These are phyloP conservation scores for Phrixothrix hirtus DNA, from an alignment of 2,888 invertebrate genomes.

Conservation along the genomic window DNA sequence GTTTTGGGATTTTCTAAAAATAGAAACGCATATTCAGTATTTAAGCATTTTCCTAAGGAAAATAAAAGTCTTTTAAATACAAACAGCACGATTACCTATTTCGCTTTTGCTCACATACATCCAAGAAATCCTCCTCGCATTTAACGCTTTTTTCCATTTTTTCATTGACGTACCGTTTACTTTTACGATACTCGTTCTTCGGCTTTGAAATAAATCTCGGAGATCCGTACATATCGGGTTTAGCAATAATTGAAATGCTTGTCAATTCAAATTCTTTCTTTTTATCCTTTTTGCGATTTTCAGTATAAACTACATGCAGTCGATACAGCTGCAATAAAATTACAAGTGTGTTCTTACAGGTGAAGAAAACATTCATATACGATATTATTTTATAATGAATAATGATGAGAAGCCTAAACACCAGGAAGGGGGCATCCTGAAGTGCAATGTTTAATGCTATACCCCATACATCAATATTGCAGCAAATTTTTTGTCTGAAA, in stretches of 20 bases:
- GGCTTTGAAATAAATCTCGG: slow-evolving; percentile 23
- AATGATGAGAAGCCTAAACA: slow-evolving; percentile 83
- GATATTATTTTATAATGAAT: slow-evolving; percentile 86
- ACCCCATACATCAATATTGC: slow-evolving; percentile 86
- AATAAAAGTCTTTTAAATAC: too few species aligned
- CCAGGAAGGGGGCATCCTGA: slow-evolving; percentile 86
- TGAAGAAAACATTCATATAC: slow-evolving; percentile 96
- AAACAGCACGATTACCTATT: too few species aligned
- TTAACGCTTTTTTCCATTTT: too few species aligned
- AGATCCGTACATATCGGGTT: slow-evolving; percentile 47
- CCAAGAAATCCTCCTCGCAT: too few species aligned
- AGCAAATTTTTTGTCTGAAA: slow-evolving; percentile 68
- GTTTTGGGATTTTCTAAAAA: slow-evolving; percentile 51
- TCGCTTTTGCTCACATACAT: too few species aligned
- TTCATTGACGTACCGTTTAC: slow-evolving; percentile 19
- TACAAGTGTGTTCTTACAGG: slow-evolving; percentile 87
- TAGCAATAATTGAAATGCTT: slow-evolving; percentile 62
- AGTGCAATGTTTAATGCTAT: slow-evolving; percentile 86
- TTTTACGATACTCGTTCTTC: slow-evolving; percentile 33
- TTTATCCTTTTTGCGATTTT: slow-evolving; percentile 59
- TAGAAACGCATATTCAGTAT: too few species aligned
- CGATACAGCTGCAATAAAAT: slow-evolving; percentile 85
- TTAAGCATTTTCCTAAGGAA: too few species aligned
- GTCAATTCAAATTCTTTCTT: slow-evolving; percentile 56
- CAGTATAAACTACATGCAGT: slow-evolving; percentile 78